phyloP scores from a whole-genome alignment of 2,888 invertebrate species.

The Maniola hyperantus region DNA sequence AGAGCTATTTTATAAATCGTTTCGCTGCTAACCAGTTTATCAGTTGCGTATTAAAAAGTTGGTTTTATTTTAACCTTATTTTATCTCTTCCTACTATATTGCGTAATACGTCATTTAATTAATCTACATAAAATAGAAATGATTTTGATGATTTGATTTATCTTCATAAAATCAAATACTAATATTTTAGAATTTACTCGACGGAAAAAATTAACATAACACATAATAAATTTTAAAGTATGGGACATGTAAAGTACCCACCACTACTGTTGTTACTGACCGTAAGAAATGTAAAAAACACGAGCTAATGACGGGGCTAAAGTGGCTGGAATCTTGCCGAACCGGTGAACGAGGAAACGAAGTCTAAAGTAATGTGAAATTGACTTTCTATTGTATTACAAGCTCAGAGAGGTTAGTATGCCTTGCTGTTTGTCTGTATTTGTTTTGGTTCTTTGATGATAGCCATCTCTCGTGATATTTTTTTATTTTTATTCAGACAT shows the following conservation, averaged over 20 bases:
- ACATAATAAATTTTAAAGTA: background rate
- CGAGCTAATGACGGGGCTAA: slow-evolving; percentile 21
- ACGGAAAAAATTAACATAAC: background rate
- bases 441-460: slow-evolving; percentile 13
- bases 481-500: too few species aligned
- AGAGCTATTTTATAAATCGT: background rate
- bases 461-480: background rate
- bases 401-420: slow-evolving; percentile 31
- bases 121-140: background rate
- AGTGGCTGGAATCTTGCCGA: slow-evolving; percentile 39
- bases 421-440: slow-evolving; percentile 20
- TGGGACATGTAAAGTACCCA: background rate
- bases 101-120: background rate
- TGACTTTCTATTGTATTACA: slow-evolving; percentile 39
- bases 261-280: slow-evolving; percentile 11
- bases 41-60: background rate
- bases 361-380: slow-evolving; percentile 37
- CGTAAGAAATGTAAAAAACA: slow-evolving; percentile 23
- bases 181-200: background rate
- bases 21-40: background rate
- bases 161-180: too few species aligned
- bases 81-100: background rate
- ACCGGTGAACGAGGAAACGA: slow-evolving; percentile 38
- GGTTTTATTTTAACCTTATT: background rate
- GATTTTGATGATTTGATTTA: background rate